A percentile compares a stretch with the other conserved stretches of the same genome.
Evolutionary conservation across 92 coral and sea anemone genomes (phyloP).

Genomic region (Blastomussa wellsi): DNA sequence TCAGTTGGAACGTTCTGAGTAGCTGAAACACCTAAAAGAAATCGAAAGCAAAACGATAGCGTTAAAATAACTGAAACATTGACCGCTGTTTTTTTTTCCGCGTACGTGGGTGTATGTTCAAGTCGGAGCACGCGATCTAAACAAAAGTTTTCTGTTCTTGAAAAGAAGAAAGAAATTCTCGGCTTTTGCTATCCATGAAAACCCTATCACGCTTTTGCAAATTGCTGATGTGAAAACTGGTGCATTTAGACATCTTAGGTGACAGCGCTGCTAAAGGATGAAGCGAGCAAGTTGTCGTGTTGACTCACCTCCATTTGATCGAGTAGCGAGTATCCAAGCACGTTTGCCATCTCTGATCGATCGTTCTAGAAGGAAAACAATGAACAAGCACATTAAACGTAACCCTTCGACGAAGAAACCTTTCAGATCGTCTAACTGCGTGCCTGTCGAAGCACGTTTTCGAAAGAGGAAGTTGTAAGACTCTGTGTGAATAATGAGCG

Average conservation of each 20-base stretch:
- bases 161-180: neutral
- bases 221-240: neutral
- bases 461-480: slow-evolving; percentile 31
- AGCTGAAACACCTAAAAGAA: slow-evolving; percentile 19
- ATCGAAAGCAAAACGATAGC: neutral
- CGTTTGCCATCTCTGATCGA: slow-evolving; percentile 20
- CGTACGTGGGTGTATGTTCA: slow-evolving; percentile 3
- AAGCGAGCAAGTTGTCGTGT: neutral
- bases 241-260: neutral
- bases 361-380: neutral
- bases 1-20: slow-evolving; percentile 22
- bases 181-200: neutral
- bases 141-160: neutral
- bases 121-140: neutral
- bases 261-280: neutral
- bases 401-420: neutral
- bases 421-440: neutral
- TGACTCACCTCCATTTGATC: slow-evolving; percentile 22
- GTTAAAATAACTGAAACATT: neutral
- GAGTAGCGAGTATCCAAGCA: neutral
- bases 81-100: neutral
- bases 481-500: neutral
- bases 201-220: neutral
- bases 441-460: neutral
- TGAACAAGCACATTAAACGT: neutral